Evolutionary conservation across 2,797 vertebrate species (phyloP).

Genomic region (Oryzias sinensis): DNA sequence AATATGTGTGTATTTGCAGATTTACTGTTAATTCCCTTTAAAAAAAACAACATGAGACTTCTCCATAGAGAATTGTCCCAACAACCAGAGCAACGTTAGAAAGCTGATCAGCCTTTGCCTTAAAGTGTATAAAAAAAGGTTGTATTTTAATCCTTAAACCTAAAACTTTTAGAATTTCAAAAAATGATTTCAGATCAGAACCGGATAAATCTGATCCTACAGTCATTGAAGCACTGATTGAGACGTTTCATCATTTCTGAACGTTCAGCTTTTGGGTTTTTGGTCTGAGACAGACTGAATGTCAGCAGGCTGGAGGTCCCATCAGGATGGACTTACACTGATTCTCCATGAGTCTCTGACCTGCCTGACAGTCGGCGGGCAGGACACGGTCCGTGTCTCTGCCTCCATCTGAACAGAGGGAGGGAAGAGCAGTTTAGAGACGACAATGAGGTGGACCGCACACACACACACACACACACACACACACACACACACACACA

Average conservation of each 20-base stretch:
- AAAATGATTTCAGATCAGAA: no score
- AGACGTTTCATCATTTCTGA: not conserved
- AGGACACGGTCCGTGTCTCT: constrained; percentile 73
- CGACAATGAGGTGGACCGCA: constrained; percentile 58
- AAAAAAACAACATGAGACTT: no score
- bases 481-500: constrained; percentile 3
- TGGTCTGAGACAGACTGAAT: constrained; percentile 1
- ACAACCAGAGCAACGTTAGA: no score
- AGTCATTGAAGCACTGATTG: no score
- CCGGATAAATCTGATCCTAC: no score
- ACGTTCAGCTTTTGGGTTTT: not conserved
- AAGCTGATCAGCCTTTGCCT: no score
- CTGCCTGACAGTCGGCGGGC: constrained; percentile 73
- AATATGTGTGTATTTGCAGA: no score
- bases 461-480: constrained; percentile 19
- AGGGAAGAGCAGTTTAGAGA: constrained; percentile 74
- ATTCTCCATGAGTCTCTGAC: constrained; percentile 74
- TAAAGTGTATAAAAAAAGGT: no score
- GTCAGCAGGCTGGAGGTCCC: constrained; percentile 40
- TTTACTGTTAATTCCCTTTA: no score
- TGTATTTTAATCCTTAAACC: no score
- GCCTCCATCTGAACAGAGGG: constrained; percentile 77
- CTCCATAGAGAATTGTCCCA: no score
- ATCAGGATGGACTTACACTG: constrained; percentile 72
- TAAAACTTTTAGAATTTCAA: no score